These are phyloP conservation scores for Ceraclea dissimilis DNA, from an alignment of 2,888 invertebrate species.

Conservation along the genomic window DNA sequence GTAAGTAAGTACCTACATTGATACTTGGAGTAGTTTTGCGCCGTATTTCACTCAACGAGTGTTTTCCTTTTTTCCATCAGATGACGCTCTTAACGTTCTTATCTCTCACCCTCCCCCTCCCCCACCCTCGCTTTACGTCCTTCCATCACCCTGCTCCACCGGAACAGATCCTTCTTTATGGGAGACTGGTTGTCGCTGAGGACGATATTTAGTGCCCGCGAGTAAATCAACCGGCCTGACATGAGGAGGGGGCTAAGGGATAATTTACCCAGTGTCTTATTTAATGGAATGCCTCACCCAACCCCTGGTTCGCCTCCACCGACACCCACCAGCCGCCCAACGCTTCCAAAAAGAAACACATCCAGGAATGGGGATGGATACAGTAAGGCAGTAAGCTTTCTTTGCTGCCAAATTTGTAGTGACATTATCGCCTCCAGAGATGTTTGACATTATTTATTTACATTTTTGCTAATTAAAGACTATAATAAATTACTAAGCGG, in stretches of 20 bases:
- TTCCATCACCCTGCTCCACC: slow-evolving; percentile 20
- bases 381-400: slow-evolving; percentile 12
- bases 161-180: slow-evolving; percentile 28
- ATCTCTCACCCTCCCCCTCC: slow-evolving; percentile 9
- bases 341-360: slow-evolving; percentile 1
- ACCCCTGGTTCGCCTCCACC: slow-evolving; percentile 12
- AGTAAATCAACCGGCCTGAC: slow-evolving; percentile 27
- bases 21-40: background rate
- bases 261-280: slow-evolving; percentile 27
- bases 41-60: slow-evolving; percentile 1
- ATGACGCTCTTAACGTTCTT: slow-evolving; percentile 4
- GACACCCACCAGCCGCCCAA: slow-evolving; percentile 4
- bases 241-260: slow-evolving; percentile 20
- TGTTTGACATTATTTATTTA: slow-evolving; percentile 1
- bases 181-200: slow-evolving; percentile 28
- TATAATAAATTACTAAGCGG: too few species aligned
- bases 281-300: slow-evolving; percentile 25
- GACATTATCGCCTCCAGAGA: slow-evolving; percentile 17
- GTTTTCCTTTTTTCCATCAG: slow-evolving; percentile 5
- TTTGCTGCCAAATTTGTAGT: slow-evolving; percentile 24
- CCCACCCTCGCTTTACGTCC: slow-evolving; percentile 3
- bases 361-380: background rate
- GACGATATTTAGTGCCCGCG: slow-evolving; percentile 27
- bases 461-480: slow-evolving; percentile 1
- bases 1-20: too few species aligned